phyloP scores from a whole-genome alignment of 1,140 invertebrate genomes.

The Brachionus koreanus region DNA sequence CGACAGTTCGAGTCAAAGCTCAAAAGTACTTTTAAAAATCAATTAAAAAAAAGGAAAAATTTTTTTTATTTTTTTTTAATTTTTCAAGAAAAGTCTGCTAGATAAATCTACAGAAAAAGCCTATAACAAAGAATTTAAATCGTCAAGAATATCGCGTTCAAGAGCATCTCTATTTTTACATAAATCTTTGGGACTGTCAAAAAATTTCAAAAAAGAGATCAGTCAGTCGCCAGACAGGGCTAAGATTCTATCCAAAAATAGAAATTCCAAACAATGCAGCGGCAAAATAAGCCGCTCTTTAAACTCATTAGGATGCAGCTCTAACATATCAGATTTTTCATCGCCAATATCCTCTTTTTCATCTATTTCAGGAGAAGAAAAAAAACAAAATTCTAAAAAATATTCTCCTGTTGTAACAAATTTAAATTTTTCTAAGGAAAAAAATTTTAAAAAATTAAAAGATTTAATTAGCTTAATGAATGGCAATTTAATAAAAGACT shows the following conservation, averaged over 20 bases:
- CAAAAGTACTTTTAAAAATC: neutral
- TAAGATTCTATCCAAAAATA: neutral
- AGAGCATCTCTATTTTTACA: neutral
- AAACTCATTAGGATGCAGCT: neutral
- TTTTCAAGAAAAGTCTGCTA: slow-evolving; percentile 3
- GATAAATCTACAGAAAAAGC: neutral
- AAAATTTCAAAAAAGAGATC: neutral
- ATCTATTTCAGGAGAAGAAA: neutral
- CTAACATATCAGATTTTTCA: neutral
- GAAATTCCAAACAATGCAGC: neutral
- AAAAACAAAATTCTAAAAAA: neutral
- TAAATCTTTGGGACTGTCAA: neutral
- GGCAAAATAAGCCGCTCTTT: neutral
- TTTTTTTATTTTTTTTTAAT: neutral
- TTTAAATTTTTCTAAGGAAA: neutral
- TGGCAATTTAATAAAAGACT: neutral
- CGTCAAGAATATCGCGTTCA: neutral
- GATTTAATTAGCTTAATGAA: neutral
- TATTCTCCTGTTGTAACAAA: neutral
- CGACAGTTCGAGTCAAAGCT: neutral
- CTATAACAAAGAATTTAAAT: neutral
- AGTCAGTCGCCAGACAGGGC: no score
- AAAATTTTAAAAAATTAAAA: slow-evolving; percentile 14
- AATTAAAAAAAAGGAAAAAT: neutral
- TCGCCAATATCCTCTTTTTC: slow-evolving; percentile 15